A percentile compares a stretch with the other conserved stretches of the same genome.
phyloP scores from a whole-genome alignment of 2,888 invertebrate genomes.

The Drosophila parthenogenetica region DNA sequence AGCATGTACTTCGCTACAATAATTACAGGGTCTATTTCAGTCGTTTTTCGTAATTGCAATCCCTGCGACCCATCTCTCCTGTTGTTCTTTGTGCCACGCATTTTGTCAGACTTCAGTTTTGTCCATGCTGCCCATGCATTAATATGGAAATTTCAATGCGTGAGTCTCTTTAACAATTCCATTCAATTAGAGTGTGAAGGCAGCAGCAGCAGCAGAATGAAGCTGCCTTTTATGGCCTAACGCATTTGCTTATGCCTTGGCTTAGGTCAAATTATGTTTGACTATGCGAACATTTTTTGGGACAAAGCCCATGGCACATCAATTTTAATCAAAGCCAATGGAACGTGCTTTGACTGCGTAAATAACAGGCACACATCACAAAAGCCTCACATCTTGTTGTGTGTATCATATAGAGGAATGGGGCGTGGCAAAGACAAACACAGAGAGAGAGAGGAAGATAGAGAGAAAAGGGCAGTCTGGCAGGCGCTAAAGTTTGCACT shows the following conservation, averaged over 20 bases:
- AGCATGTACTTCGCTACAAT: no score
- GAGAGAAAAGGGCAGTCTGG: neutral
- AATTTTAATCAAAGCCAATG: constrained; percentile 74
- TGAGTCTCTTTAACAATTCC: constrained; percentile 64
- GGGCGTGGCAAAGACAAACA: neutral
- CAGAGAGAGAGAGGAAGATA: neutral
- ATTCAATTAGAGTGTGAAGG: constrained; percentile 65
- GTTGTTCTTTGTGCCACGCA: constrained; percentile 55
- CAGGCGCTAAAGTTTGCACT: constrained; percentile 65
- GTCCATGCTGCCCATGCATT: constrained; percentile 47
- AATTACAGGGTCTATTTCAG: neutral
- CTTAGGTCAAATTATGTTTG: constrained; percentile 78
- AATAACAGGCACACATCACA: constrained; percentile 27
- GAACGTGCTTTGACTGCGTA: constrained; percentile 69
- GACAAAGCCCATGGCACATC: constrained; percentile 72
- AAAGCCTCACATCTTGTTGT: neutral
- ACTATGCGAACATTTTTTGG: constrained; percentile 71
- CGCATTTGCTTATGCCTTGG: constrained; percentile 70
- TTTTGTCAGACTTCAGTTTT: constrained; percentile 19
- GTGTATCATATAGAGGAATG: neutral
- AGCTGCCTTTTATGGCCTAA: constrained; percentile 57
- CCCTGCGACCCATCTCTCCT: constrained; percentile 7
- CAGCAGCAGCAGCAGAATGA: neutral
- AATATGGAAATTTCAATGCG: constrained; percentile 71
- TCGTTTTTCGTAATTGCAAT: neutral